Evolutionary conservation across 1,140 invertebrate genomes (phyloP), one percentile per base, ranked within the genome.

Genomic region (Batillaria attramentaria): DNA sequence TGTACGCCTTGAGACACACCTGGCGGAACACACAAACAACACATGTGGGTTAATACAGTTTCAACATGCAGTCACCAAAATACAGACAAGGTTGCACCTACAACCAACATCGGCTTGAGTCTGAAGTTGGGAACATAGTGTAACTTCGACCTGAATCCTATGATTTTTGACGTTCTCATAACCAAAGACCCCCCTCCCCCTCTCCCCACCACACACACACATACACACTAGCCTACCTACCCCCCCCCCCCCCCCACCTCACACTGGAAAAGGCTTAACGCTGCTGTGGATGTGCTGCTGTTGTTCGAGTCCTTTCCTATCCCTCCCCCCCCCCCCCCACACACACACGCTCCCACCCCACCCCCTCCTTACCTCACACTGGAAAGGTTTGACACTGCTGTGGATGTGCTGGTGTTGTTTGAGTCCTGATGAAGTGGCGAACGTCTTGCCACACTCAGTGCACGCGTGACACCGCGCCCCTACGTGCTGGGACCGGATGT

Each of bases 361-460:
- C 57, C 33, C 35, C 20, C 33, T 28, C 42, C 81, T 79, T 77
- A 87, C 86, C 84, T 92, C 91, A 83, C 93, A 93, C 92, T 96
- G 95, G 91, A 99, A 99, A 3, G 98, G 99, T 91, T 99, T 99
- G 66, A 99, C 95, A 86, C 96, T 98, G 85, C 96, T 98, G 93
- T 99, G 99, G 81, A 99, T 99, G 92, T 99, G 98, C 37, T 97
- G 98, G 92, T 99, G 99, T 91, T 99, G 99, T 91, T 99, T 99
- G 43, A 99, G 93, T 13, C 99, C 99, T 65, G 97, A 98, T 70
- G 96, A 97, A 35, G 97, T 98, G 16, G 96, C 97, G 91, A 99
- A 99, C 65, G 98, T 98, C 92, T 99, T 99, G 76, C 98, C 98
- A 91, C 98, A 99, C 92, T 99, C 97, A 69, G 95, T 94, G 91